A percentile compares a stretch with the other conserved stretches of the same genome.
Conservation (phyloP, 2,797 vertebrate species). For the Arctocebus calabarensis region DNA sequence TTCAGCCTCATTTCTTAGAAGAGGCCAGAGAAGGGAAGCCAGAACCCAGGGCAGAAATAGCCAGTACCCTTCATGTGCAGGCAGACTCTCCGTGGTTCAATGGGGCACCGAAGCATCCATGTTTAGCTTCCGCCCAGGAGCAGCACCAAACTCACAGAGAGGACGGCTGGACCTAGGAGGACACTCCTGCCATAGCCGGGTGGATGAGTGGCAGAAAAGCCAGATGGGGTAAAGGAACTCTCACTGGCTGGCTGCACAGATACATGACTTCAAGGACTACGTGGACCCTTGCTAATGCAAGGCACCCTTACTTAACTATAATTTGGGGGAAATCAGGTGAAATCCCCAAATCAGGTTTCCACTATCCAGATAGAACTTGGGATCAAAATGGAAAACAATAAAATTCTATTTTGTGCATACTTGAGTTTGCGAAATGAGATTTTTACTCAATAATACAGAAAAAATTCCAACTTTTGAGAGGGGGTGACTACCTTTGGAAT, state of each 20-base stretch:
- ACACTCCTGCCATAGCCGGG: neutral
- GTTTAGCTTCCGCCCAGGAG: neutral
- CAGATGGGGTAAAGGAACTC: neutral
- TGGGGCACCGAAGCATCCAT: neutral
- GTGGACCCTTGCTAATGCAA: neutral
- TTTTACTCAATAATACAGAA: neutral
- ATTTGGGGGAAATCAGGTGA: neutral
- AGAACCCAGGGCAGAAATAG: neutral
- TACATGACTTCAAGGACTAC: neutral
- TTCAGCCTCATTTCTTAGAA: neutral
- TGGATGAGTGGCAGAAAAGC: neutral
- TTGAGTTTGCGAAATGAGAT: neutral
- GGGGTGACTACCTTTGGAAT: neutral
- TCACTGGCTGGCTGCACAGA: neutral
- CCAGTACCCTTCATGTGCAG: too few relatives aligned
- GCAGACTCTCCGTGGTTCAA: neutral
- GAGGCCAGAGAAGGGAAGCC: neutral
- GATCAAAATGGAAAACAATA: neutral
- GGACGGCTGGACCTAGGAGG: neutral
- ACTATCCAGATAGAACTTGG: neutral
- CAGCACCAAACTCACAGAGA: neutral
- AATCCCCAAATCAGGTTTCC: neutral
- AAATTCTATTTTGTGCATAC: neutral
- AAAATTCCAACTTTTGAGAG: conserved; percentile 4
- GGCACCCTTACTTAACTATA: neutral